Conservation (phyloP, 1,140 invertebrate genomes). For the Drosophila kepulauana region DNA sequence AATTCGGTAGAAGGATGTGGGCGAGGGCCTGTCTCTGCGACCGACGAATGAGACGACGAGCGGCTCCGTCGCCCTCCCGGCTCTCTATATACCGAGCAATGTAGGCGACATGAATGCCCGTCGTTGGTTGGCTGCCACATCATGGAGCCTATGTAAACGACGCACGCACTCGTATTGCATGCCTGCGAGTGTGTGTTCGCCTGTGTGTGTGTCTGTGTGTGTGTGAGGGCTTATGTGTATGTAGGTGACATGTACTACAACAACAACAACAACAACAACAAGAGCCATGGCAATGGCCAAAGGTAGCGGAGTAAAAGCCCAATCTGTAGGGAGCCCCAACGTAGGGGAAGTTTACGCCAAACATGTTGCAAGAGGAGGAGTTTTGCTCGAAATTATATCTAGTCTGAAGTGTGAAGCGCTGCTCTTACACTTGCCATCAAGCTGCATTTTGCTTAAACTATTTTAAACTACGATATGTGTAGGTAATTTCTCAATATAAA, state of each 20-base stretch:
- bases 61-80: constrained; percentile 42
- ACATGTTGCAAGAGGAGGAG: constrained; percentile 80
- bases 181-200: constrained; percentile 10
- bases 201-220: constrained; percentile 43
- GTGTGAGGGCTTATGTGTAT: constrained; percentile 51
- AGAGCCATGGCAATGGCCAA: constrained; percentile 69
- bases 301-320: constrained; percentile 79
- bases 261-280: constrained; percentile 59
- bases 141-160: constrained; percentile 77
- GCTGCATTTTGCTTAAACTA: constrained; percentile 3
- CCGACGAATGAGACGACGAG: constrained; percentile 79
- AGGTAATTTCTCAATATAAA: too few species aligned
- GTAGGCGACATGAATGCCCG: constrained; percentile 68
- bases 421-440: constrained; percentile 7
- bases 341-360: constrained; percentile 75
- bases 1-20: constrained; percentile 36
- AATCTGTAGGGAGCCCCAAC: constrained; percentile 72
- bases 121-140: constrained; percentile 69
- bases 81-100: constrained; percentile 56
- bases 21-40: constrained; percentile 48
- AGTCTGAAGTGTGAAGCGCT: not conserved
- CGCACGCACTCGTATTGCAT: constrained; percentile 56
- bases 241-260: constrained; percentile 80
- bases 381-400: constrained; percentile 11
- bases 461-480: not conserved